phyloP scores from a whole-genome alignment of 2,113 vertebrate species.

The Psettodes erumei region DNA sequence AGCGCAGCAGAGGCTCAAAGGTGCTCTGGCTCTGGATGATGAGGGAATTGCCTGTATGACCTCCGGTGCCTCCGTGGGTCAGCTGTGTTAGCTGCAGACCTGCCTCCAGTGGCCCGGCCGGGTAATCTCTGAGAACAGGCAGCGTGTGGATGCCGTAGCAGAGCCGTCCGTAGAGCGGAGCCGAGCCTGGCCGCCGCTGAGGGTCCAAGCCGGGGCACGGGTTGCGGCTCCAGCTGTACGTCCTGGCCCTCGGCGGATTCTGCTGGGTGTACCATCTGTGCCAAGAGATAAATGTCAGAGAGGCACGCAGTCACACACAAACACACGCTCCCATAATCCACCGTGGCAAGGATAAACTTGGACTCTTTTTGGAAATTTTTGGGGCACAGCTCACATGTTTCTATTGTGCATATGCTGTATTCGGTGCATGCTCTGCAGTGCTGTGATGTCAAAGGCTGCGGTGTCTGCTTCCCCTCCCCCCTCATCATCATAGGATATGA shows the following conservation, averaged over 20 bases:
- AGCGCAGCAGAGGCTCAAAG: slow-evolving; percentile 58
- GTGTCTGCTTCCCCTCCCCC: slow-evolving; percentile 93
- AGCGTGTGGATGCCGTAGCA: slow-evolving; percentile 82
- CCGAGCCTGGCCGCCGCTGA: slow-evolving; percentile 72
- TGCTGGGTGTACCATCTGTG: slow-evolving; percentile 81
- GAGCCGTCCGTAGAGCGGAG: slow-evolving; percentile 78
- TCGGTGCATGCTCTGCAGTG: slow-evolving; percentile 83
- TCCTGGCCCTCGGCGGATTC: slow-evolving; percentile 69
- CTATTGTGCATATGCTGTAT: slow-evolving; percentile 77
- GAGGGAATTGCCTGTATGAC: slow-evolving; percentile 48
- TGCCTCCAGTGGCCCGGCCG: slow-evolving; percentile 64
- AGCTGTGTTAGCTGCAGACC: slow-evolving; percentile 76
- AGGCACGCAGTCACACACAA: slow-evolving; percentile 32
- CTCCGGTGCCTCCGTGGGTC: slow-evolving; percentile 63
- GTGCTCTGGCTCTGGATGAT: slow-evolving; percentile 67
- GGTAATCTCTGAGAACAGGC: slow-evolving; percentile 80
- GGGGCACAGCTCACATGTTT: slow-evolving; percentile 73
- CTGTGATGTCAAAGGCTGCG: slow-evolving; percentile 89
- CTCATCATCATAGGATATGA: slow-evolving; percentile 89
- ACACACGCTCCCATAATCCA: slow-evolving; percentile 23
- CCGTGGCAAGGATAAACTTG: slow-evolving; percentile 16
- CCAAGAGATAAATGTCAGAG: slow-evolving; percentile 63
- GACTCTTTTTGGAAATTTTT: slow-evolving; percentile 8
- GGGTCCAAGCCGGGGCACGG: slow-evolving; percentile 58
- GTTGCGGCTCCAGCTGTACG: slow-evolving; percentile 79